A percentile compares a stretch with the other conserved stretches of the same genome.
Conservation (phyloP, 2,888 invertebrate genomes). For the Crioceris asparagi region DNA sequence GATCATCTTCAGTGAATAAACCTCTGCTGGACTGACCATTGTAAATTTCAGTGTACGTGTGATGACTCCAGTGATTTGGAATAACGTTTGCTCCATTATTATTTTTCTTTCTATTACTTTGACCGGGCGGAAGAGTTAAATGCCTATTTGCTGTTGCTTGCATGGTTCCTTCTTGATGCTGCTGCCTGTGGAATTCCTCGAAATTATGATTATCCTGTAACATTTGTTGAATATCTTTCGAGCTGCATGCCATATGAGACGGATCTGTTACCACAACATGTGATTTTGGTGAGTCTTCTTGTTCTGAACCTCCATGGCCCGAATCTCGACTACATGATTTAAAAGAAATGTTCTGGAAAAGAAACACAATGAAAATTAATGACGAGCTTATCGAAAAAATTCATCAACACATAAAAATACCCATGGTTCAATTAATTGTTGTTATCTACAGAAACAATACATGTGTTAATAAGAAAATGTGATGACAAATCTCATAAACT, state of each 20-base stretch:
- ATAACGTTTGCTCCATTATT: conserved; percentile 33
- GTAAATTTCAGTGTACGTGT: conserved; percentile 68
- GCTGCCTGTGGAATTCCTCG: conserved; percentile 30
- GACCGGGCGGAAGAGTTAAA: conserved; percentile 26
- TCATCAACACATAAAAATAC: too few relatives aligned
- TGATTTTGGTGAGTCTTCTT: conserved; percentile 57
- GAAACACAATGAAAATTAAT: neutral
- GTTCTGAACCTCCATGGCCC: conserved; percentile 52
- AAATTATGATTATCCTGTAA: conserved; percentile 27
- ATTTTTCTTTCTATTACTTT: conserved; percentile 33
- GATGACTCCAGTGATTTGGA: conserved; percentile 42
- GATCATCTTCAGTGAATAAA: conserved; percentile 58
- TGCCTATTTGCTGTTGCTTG: conserved; percentile 33
- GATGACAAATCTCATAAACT: too few relatives aligned
- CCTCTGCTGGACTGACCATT: conserved; percentile 41
- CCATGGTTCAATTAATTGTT: too few relatives aligned
- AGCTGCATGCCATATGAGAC: conserved; percentile 41
- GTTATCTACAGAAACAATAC: too few relatives aligned
- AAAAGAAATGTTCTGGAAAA: conserved; percentile 75
- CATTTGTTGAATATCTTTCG: conserved; percentile 44
- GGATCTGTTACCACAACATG: conserved; percentile 42
- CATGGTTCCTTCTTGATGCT: conserved; percentile 25
- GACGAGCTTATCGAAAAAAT: too few relatives aligned
- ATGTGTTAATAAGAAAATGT: too few relatives aligned
- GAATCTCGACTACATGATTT: conserved; percentile 60